Evolutionary conservation across 2,113 vertebrate genomes (phyloP).

Genomic region (Propithecus coquereli): DNA sequence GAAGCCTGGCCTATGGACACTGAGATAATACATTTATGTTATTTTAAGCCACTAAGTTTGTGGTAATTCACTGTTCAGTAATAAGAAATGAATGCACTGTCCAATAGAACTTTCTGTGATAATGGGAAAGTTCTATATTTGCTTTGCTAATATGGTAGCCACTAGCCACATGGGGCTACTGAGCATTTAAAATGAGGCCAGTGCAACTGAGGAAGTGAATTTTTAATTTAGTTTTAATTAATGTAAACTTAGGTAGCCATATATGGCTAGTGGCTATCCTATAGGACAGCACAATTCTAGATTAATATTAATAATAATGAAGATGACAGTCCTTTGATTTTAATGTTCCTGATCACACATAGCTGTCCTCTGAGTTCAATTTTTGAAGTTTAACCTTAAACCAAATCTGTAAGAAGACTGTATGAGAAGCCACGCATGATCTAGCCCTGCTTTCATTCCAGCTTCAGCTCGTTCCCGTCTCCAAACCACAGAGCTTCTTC

Average conservation of each 20-base stretch:
- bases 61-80: not conserved
- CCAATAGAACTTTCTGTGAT: not conserved
- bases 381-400: not conserved
- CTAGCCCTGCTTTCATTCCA: not conserved
- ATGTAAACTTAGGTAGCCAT: not conserved
- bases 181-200: not conserved
- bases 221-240: not conserved
- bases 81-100: not conserved
- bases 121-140: not conserved
- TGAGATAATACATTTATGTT: not conserved
- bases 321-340: not conserved
- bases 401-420: not conserved
- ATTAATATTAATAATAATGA: not conserved
- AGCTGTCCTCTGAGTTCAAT: not conserved
- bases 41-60: not conserved
- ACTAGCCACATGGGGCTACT: not conserved
- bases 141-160: not conserved
- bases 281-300: not conserved
- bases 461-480: not conserved
- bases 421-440: not conserved
- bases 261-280: not conserved
- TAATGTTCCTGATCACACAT: not conserved
- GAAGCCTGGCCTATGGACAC: not conserved
- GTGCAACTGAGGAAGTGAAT: not conserved
- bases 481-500: not conserved